phyloP scores from a whole-genome alignment of 1,140 invertebrate species.

The Drosophila watanabei region DNA sequence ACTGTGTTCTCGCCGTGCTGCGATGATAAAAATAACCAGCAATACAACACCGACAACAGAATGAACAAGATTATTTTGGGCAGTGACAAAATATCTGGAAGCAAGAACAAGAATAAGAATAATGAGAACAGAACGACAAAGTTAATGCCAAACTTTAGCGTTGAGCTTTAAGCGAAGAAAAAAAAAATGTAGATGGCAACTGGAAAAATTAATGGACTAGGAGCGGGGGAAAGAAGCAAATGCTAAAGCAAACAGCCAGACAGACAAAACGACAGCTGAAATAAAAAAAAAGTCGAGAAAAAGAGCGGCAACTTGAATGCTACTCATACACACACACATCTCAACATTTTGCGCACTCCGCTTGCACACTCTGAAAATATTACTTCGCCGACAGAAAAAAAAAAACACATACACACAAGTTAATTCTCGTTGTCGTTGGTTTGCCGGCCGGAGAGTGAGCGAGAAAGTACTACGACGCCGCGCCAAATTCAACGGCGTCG shows the following conservation, averaged over 20 bases:
- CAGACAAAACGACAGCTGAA: conserved; percentile 61
- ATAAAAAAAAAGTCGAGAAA: conserved; percentile 57
- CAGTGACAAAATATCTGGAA: conserved; percentile 69
- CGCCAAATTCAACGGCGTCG: conserved; percentile 82
- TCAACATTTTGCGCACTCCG: conserved; percentile 72
- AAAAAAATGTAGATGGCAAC: conserved; percentile 46
- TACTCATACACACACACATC: conserved; percentile 35
- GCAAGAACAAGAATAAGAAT: conserved; percentile 44
- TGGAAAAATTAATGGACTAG: conserved; percentile 50
- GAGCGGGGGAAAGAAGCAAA: conserved; percentile 19
- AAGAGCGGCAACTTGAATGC: conserved; percentile 78
- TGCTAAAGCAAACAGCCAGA: conserved; percentile 58
- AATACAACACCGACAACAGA: conserved; percentile 3
- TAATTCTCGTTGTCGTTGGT: conserved; percentile 57
- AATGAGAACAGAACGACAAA: conserved; percentile 22
- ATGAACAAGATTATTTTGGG: conserved; percentile 61
- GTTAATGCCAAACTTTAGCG: conserved; percentile 70
- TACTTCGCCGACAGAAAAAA: conserved; percentile 31
- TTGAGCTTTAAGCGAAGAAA: conserved; percentile 57
- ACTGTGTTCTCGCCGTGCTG: neutral
- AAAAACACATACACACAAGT: conserved; percentile 58
- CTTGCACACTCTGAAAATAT: conserved; percentile 50
- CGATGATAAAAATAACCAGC: conserved; percentile 38
- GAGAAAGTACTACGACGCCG: conserved; percentile 75
- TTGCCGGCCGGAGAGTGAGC: conserved; percentile 79